Evolutionary conservation across 2,797 vertebrate species (phyloP), one percentile per base, ranked within the genome.

Genomic region (Gymnopithys bicolor): DNA sequence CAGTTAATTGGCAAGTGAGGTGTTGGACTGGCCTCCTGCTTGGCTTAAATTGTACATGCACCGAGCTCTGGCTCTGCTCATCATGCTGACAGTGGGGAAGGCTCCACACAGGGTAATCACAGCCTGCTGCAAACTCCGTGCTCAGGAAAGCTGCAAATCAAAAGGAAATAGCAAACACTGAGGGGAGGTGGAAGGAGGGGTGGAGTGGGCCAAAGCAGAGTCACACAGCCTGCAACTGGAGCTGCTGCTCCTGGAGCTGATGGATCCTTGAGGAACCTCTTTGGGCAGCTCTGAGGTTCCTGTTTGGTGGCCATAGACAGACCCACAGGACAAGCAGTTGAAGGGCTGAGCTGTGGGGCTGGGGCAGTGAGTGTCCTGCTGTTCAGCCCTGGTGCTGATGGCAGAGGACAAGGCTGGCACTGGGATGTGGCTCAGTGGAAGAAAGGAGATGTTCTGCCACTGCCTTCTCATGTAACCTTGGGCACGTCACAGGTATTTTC

Each of bases 1-100:
- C 85, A 3, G 82, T 92, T 94, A 95, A 97, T 95, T 95, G 92
- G 94, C 83, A 89, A 85, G 94, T 85, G 86, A 93, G 93, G 93
- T 79, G 93, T 37, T 88, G 87, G 89, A 28, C 93, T 56, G 93
- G 93, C 89, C 91, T 95, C 96, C 92, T 83, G 95, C 94, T 91
- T 89, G 83, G 95, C 77, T 94, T 83, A 94, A 95, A 95, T 94
- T 91, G 89, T 63, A 75, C 80, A 76, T 77, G 91, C 89, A 48
- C 87, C 3, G 16, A 94, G 55, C 81, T 67, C 76, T 21, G 77
- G 19, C 91, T 95, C 80, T 7, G 49, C 93, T 97, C 91, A 93
- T 96, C 96, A 93, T 17, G 77, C 93, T 96, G 95, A 90, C 96
- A 92, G 96, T 94, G 94, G 96, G 95, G 92, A 93, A 87, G 90